A percentile compares a stretch with the other conserved stretches of the same genome.
These are phyloP conservation scores for Dolichotis patagonum DNA, from an alignment of 2,113 vertebrate species.

Conservation along the genomic window DNA sequence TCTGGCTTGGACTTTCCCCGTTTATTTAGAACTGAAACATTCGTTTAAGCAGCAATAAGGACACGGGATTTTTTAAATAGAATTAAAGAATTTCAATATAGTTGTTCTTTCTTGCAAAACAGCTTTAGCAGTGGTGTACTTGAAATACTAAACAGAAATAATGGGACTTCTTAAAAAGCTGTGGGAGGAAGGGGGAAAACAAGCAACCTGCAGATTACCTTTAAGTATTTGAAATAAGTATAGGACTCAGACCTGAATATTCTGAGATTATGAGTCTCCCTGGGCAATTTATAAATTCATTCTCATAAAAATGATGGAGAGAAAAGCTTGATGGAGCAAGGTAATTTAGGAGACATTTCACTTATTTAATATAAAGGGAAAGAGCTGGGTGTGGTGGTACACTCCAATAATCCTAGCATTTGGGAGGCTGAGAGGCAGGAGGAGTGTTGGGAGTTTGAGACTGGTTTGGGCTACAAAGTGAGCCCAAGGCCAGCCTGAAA, in stretches of 20 bases:
- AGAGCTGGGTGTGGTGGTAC: too few species aligned
- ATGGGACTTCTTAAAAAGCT: neutral
- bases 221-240: slow-evolving; percentile 13
- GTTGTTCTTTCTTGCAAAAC: slow-evolving; percentile 54
- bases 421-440: too few species aligned
- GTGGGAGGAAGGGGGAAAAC: neutral
- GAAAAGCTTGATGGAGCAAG: neutral
- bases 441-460: too few species aligned
- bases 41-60: slow-evolving; percentile 10
- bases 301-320: slow-evolving; percentile 20
- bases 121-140: slow-evolving; percentile 24
- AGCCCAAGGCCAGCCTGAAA: too few species aligned
- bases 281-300: slow-evolving; percentile 15
- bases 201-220: neutral
- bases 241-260: neutral
- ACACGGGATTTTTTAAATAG: slow-evolving; percentile 39
- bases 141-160: slow-evolving; percentile 47
- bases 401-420: too few species aligned
- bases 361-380: slow-evolving; percentile 40
- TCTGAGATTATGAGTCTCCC: neutral
- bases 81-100: slow-evolving; percentile 53
- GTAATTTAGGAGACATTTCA: neutral
- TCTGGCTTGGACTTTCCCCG: neutral
- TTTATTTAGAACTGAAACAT: neutral
- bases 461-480: too few species aligned